Percentiles rank a stretch among this genome's conserved stretches.
Conservation (phyloP, 2,888 invertebrate genomes). For the Drosophila vallismaia region DNA sequence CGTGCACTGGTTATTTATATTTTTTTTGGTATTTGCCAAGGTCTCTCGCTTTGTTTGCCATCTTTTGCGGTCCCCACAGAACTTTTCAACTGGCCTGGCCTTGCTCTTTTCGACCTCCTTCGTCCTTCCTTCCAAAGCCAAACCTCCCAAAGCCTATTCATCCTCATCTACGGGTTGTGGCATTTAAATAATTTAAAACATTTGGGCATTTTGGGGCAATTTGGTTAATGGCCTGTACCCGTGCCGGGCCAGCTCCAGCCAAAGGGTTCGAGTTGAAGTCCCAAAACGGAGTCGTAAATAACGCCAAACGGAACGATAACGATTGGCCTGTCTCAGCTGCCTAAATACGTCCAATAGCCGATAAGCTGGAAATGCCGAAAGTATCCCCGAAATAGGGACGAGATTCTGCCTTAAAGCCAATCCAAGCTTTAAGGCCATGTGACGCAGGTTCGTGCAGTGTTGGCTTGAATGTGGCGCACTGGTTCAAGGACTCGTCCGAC, state of each 20-base stretch:
- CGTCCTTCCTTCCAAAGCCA: neutral
- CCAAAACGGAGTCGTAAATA: slow-evolving; percentile 40
- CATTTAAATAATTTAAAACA: slow-evolving; percentile 76
- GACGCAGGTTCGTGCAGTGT: slow-evolving; percentile 38
- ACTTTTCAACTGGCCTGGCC: slow-evolving; percentile 45
- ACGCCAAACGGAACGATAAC: slow-evolving; percentile 33
- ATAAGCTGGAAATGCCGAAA: slow-evolving; percentile 10
- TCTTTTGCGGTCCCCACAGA: slow-evolving; percentile 50
- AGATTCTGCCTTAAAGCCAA: slow-evolving; percentile 16
- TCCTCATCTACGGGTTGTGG: slow-evolving; percentile 41
- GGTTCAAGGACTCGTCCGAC: slow-evolving; percentile 52
- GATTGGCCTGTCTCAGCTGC: slow-evolving; percentile 27
- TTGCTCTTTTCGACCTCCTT: slow-evolving; percentile 28
- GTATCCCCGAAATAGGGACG: neutral
- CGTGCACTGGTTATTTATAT: slow-evolving; percentile 40
- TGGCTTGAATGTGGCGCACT: slow-evolving; percentile 46
- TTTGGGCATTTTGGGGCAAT: slow-evolving; percentile 69
- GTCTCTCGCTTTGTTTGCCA: slow-evolving; percentile 64
- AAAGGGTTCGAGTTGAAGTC: slow-evolving; percentile 39
- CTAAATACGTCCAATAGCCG: slow-evolving; percentile 19
- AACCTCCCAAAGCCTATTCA: neutral
- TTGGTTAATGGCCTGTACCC: slow-evolving; percentile 67
- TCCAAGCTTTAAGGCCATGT: slow-evolving; percentile 30
- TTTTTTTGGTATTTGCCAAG: slow-evolving; percentile 47
- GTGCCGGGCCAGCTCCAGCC: slow-evolving; percentile 1